A percentile compares a stretch with the other conserved stretches of the same genome.
Evolutionary conservation across 2,797 vertebrate genomes (phyloP).

Genomic region (Enteromius thamalakanensis): DNA sequence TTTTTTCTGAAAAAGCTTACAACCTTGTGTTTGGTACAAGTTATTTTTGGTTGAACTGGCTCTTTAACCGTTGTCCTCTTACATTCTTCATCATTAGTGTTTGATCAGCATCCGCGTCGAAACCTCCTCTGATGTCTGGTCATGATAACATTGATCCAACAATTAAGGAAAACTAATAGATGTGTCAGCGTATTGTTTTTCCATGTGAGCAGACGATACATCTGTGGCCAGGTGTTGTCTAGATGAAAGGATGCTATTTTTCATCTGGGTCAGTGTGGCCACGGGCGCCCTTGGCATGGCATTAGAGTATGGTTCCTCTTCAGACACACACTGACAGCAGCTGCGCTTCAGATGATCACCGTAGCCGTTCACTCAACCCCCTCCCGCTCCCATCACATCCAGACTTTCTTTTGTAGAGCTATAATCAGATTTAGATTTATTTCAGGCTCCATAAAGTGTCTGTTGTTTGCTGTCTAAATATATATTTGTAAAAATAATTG

Average conservation of each 20-base stretch:
- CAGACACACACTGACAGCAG: constrained; percentile 54
- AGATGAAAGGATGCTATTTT: constrained; percentile 54
- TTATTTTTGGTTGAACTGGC: background rate
- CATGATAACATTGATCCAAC: constrained; percentile 27
- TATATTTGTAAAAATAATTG: background rate
- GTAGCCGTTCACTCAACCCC: constrained; percentile 15
- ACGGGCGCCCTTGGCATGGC: constrained; percentile 48
- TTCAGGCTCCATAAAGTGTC: constrained; percentile 23
- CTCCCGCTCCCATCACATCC: background rate
- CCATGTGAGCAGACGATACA: constrained; percentile 25
- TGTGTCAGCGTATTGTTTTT: background rate
- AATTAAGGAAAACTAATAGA: constrained; percentile 26
- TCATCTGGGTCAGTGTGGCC: constrained; percentile 49
- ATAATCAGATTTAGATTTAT: constrained; percentile 56
- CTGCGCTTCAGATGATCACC: constrained; percentile 52
- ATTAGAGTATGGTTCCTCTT: constrained; percentile 52
- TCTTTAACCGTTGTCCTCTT: background rate
- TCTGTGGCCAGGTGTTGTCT: constrained; percentile 39
- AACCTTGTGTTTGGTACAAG: background rate
- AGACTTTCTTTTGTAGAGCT: constrained; percentile 45
- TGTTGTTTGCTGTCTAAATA: background rate
- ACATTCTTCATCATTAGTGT: constrained; percentile 14
- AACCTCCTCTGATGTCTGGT: constrained; percentile 13
- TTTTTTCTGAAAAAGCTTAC: no score
- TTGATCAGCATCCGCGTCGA: background rate